Base-by-base conservation (phyloP, 1,140 invertebrate genomes). In the Liolophura sinensis region DNA sequence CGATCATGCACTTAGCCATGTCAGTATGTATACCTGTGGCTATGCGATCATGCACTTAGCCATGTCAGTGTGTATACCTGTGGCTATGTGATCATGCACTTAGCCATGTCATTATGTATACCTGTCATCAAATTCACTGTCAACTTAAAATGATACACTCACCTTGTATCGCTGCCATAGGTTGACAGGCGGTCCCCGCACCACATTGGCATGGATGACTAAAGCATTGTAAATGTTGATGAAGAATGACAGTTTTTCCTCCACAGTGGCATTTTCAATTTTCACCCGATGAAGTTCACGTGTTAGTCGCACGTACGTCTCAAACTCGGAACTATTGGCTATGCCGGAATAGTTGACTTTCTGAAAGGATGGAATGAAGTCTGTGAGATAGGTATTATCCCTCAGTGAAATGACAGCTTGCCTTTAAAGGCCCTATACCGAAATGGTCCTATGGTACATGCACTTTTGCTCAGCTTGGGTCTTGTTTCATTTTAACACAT, bases 161-260 rank as follows among this genome's bases (percentile, higher is more conserved):
- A 85, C 84, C 76, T 84, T 86, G 65, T 84, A 84, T 64, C 84
- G 75, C 56, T 85, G 82, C 84, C 83, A 86, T 12, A 86, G 69
- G 61, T 79, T 83, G 5, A 69, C 66, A 5, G 85, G 81, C 14
- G 83, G 79, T 14, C 85, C 85, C 50, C 64, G 67, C 24, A 69
- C 75, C 9, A 85, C 77, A 64, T 76, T 84, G 50, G 84, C 84
- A 77, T 86, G 85, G 27, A 86, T 78, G 1, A 86, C 79, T 46
- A 85, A 71, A 27, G 85, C 82, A 74, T 86, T 86, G 70, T 86
- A 85, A 48, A 86, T 73, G 65, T 86, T 86, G 64, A 85, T 78
- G 73, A 86, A 86, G 63, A 86, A 82, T 12, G 85, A 82, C 14
- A 86, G 60, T 63, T 84, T 81, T 64, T 86, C 84, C 52, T 84